A percentile compares a stretch with the other conserved stretches of the same genome.
phyloP scores from a whole-genome alignment of 2,113 vertebrate species.

The Heterotis niloticus region DNA sequence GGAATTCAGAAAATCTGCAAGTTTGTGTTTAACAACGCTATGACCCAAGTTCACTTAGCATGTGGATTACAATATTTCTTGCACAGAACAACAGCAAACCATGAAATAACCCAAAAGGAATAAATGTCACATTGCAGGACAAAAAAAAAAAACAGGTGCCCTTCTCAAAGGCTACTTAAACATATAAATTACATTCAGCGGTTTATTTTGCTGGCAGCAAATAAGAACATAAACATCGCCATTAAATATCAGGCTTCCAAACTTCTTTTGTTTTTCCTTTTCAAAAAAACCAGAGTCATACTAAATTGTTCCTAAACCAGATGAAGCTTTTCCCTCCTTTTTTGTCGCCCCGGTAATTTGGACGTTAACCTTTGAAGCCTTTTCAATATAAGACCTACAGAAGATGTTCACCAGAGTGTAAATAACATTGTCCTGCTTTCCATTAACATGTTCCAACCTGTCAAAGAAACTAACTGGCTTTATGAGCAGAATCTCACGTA shows the following conservation, averaged over 20 bases:
- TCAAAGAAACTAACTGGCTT: constrained; percentile 11
- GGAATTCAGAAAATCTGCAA: constrained; percentile 31
- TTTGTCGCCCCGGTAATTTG: not conserved
- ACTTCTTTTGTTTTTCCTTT: not conserved
- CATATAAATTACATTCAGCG: constrained; percentile 18
- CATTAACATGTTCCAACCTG: constrained; percentile 26
- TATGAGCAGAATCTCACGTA: not conserved
- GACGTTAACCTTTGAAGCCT: constrained; percentile 3
- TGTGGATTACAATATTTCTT: constrained; percentile 31
- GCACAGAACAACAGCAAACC: constrained; percentile 47
- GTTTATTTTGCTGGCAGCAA: not conserved
- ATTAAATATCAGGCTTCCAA: constrained; percentile 17
- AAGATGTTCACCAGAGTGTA: constrained; percentile 25
- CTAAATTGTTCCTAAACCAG: constrained; percentile 9
- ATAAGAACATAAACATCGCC: constrained; percentile 38
- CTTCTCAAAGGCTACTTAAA: constrained; percentile 29
- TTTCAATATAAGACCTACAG: constrained; percentile 22
- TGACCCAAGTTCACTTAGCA: constrained; percentile 43
- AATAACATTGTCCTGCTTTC: constrained; percentile 24
- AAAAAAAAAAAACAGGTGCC: constrained; percentile 32
- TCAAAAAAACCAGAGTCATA: not conserved
- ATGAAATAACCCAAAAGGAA: constrained; percentile 38
- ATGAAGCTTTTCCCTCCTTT: not conserved
- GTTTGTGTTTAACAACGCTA: constrained; percentile 47
- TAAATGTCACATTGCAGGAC: constrained; percentile 30